Evolutionary conservation across 2,113 vertebrate species (phyloP).

Genomic region (Rutilus rutilus): DNA sequence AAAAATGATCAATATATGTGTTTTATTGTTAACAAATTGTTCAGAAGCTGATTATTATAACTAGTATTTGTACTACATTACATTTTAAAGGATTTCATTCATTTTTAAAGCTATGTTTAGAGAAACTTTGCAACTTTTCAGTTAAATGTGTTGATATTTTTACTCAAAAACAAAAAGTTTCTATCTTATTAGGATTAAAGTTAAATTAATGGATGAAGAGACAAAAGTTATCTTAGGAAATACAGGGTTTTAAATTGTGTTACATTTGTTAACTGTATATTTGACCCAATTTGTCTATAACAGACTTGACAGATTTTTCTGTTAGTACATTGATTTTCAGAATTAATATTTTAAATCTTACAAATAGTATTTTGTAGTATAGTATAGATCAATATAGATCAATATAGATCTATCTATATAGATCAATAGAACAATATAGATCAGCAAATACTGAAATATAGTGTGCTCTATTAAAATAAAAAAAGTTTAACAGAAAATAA

Average conservation of each 20-base stretch:
- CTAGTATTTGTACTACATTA: neutral
- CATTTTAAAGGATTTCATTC: neutral
- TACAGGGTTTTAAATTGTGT: neutral
- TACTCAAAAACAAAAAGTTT: neutral
- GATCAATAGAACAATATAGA: too few species aligned
- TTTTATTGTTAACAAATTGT: neutral
- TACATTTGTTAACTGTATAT: neutral
- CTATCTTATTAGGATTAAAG: neutral
- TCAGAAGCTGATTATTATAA: neutral
- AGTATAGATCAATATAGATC: too few species aligned
- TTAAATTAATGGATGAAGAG: neutral
- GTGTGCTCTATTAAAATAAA: too few species aligned
- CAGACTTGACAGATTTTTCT: too few species aligned
- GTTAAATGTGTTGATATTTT: neutral
- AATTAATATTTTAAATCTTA: too few species aligned
- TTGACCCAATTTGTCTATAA: neutral
- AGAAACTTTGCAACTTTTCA: neutral
- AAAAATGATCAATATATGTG: too few species aligned
- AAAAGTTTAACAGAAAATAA: too few species aligned
- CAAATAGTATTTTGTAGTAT: too few species aligned
- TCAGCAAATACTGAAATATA: too few species aligned
- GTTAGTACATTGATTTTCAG: too few species aligned
- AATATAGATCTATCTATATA: too few species aligned
- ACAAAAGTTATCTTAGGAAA: neutral
- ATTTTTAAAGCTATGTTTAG: too few species aligned